Conservation (phyloP, 2,888 invertebrate genomes). For the Orthonevra nobilis region DNA sequence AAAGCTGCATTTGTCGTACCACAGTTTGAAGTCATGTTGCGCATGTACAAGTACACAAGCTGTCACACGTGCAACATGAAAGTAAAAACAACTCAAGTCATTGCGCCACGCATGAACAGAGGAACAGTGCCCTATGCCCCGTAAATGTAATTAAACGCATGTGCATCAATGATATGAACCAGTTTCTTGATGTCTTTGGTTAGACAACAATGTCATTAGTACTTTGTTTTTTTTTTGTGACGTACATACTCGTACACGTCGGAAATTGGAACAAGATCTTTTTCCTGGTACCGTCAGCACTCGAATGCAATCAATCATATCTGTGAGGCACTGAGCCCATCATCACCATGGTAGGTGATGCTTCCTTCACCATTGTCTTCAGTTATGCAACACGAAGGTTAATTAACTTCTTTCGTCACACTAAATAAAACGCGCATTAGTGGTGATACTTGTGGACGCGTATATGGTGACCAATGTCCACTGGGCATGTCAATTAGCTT, state of each 20-base stretch:
- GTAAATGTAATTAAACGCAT: constrained; percentile 52
- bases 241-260: too few relatives aligned
- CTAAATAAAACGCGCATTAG: background rate
- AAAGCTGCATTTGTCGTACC: constrained; percentile 30
- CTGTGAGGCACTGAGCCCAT: constrained; percentile 4
- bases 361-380: constrained; percentile 4
- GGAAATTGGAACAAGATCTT: too few relatives aligned
- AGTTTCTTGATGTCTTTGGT: constrained; percentile 30
- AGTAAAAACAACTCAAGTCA: constrained; percentile 12
- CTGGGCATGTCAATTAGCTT: constrained; percentile 57
- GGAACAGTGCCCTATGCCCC: background rate
- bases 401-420: constrained; percentile 46
- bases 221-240: too few relatives aligned
- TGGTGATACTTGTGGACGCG: constrained; percentile 21
- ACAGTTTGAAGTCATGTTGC: too few relatives aligned
- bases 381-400: constrained; percentile 40
- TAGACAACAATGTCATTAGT: constrained; percentile 54
- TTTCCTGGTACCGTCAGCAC: constrained; percentile 42
- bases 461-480: constrained; percentile 42
- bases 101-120: constrained; percentile 9
- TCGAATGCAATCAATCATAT: constrained; percentile 45
- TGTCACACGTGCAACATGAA: constrained; percentile 30
- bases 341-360: background rate
- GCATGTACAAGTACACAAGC: background rate
- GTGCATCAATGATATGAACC: constrained; percentile 41